phyloP scores from a whole-genome alignment of 64 coral and sea anemone genomes.

The Orbicella faveolata region DNA sequence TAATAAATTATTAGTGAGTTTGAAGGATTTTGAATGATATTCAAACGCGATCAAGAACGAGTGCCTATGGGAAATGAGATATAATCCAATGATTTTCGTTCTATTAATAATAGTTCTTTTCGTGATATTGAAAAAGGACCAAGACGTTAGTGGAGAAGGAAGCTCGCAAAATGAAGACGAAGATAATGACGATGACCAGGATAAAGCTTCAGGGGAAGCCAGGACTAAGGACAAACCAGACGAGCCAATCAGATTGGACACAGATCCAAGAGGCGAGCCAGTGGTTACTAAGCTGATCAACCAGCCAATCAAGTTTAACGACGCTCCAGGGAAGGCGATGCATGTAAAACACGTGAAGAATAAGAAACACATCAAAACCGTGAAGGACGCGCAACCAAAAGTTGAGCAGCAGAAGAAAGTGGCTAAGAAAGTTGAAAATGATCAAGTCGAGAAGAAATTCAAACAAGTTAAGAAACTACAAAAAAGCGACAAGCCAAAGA shows the following conservation, averaged over 20 bases:
- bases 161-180: constrained; percentile 27
- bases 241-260: constrained; percentile 25
- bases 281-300: constrained; percentile 23
- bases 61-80: no score
- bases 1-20: no score
- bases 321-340: constrained; percentile 11
- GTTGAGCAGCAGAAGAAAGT: neutral
- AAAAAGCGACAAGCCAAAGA: neutral
- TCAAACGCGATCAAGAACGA: no score
- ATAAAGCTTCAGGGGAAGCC: neutral
- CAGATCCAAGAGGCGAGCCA: constrained; percentile 11
- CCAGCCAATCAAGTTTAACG: constrained; percentile 34
- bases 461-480: constrained; percentile 4
- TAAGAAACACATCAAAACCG: neutral
- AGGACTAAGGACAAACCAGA: neutral
- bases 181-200: constrained; percentile 16
- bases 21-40: no score
- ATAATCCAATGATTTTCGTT: no score
- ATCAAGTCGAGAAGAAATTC: neutral
- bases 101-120: neutral
- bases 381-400: neutral
- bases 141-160: neutral
- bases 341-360: constrained; percentile 3
- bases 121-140: neutral
- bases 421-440: neutral